A percentile compares a stretch with the other conserved stretches of the same genome.
Conservation (phyloP, 1,140 invertebrate species). For the Drosophila tsacasi region DNA sequence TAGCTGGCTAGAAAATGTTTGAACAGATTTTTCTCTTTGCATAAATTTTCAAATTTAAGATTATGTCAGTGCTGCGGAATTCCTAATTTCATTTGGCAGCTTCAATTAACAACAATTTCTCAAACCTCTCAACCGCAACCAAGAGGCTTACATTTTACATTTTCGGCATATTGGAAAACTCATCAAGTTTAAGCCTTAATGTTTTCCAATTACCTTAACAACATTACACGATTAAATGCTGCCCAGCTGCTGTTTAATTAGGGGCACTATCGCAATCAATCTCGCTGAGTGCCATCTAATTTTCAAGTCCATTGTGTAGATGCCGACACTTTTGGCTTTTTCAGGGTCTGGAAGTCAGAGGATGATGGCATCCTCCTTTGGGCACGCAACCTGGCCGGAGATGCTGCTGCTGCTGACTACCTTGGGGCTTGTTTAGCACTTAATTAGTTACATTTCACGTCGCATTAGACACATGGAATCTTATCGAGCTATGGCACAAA, state of each 20-base stretch:
- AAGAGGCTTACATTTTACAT: constrained; percentile 25
- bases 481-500: constrained; percentile 27
- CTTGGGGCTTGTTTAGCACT: constrained; percentile 48
- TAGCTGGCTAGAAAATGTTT: neutral
- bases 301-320: constrained; percentile 26
- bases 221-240: constrained; percentile 12
- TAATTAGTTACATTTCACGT: constrained; percentile 52
- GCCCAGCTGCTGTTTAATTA: constrained; percentile 22
- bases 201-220: constrained; percentile 12
- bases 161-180: constrained; percentile 4
- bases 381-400: constrained; percentile 11
- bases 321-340: neutral
- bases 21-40: constrained; percentile 14
- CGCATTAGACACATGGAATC: constrained; percentile 13
- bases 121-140: neutral
- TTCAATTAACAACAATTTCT: constrained; percentile 4
- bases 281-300: neutral
- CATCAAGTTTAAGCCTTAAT: neutral
- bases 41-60: constrained; percentile 9
- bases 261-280: constrained; percentile 32
- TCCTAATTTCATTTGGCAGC: constrained; percentile 14
- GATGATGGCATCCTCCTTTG: constrained; percentile 6
- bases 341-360: neutral
- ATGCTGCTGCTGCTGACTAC: constrained; percentile 4
- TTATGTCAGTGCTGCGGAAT: neutral